Conservation (phyloP, 2,113 vertebrate species). For the Notiomystis cincta region DNA sequence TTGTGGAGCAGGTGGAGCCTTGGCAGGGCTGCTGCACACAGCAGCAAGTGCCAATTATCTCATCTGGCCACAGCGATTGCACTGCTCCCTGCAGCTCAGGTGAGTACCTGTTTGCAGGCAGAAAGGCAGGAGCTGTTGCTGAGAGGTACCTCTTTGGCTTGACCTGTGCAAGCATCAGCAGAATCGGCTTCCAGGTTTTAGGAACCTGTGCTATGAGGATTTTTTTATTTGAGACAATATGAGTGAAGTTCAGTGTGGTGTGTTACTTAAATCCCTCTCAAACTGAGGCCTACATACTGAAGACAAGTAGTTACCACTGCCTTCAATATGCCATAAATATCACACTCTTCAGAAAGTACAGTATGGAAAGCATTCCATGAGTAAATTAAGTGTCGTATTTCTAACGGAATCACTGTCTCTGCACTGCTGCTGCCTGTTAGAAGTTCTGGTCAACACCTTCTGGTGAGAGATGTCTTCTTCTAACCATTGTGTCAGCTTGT, state of each 20-base stretch:
- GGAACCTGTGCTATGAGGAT: not conserved
- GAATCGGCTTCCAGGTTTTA: not conserved
- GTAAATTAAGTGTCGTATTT: not conserved
- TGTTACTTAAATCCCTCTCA: not conserved
- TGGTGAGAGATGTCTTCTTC: not conserved
- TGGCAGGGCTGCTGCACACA: not conserved
- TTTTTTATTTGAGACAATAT: not conserved
- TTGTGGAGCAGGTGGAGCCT: not conserved
- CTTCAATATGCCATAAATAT: not conserved
- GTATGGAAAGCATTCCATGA: not conserved
- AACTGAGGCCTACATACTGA: not conserved
- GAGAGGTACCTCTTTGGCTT: not conserved
- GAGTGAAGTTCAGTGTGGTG: not conserved
- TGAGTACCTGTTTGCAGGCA: not conserved
- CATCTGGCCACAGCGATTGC: not conserved
- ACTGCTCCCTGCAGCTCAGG: not conserved
- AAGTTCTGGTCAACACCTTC: not conserved
- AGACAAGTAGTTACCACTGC: not conserved
- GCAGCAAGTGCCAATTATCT: conserved; percentile 11
- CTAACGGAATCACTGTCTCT: not conserved
- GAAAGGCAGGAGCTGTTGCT: not conserved
- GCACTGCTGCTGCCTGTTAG: not conserved
- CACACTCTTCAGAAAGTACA: not conserved
- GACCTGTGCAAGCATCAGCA: not conserved
- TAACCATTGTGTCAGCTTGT: not conserved